Conservation (phyloP, 92 coral and sea anemone species). For the Bergia sp. region DNA sequence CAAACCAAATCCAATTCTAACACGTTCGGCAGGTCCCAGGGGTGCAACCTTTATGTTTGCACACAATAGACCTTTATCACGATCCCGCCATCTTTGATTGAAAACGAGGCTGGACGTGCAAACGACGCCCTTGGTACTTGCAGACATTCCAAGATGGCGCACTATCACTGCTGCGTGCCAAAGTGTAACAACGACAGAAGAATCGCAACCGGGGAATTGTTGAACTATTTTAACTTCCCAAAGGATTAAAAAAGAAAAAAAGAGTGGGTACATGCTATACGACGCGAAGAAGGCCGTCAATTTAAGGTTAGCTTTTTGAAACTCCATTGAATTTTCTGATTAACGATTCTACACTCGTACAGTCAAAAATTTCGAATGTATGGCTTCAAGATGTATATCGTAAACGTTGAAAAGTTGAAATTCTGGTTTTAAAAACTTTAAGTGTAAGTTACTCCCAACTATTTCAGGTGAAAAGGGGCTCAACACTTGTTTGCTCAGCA, state of each 20-base stretch:
- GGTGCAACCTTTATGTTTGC: too few species aligned
- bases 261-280: slow-evolving; percentile 24
- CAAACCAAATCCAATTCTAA: too few species aligned
- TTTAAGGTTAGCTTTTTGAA: slow-evolving; percentile 25
- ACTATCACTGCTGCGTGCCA: slow-evolving; percentile 47
- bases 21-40: too few species aligned
- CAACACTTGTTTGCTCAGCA: slow-evolving; percentile 9
- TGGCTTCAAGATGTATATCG: too few species aligned
- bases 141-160: slow-evolving; percentile 51
- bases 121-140: too few species aligned
- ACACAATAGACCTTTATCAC: slow-evolving; percentile 9
- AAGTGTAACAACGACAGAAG: slow-evolving; percentile 40
- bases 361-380: too few species aligned
- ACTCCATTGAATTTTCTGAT: slow-evolving; percentile 10
- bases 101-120: slow-evolving; percentile 54
- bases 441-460: background rate
- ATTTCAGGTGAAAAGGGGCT: background rate
- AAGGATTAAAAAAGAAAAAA: background rate
- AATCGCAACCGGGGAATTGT: slow-evolving; percentile 2
- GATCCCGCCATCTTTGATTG: slow-evolving; percentile 46
- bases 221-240: slow-evolving; percentile 1
- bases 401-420: too few species aligned
- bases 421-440: slow-evolving; percentile 11
- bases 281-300: slow-evolving; percentile 31
- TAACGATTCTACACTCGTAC: too few species aligned